Evolutionary conservation across 1,140 invertebrate species (phyloP).

Genomic region (Ruditapes philippinarum): DNA sequence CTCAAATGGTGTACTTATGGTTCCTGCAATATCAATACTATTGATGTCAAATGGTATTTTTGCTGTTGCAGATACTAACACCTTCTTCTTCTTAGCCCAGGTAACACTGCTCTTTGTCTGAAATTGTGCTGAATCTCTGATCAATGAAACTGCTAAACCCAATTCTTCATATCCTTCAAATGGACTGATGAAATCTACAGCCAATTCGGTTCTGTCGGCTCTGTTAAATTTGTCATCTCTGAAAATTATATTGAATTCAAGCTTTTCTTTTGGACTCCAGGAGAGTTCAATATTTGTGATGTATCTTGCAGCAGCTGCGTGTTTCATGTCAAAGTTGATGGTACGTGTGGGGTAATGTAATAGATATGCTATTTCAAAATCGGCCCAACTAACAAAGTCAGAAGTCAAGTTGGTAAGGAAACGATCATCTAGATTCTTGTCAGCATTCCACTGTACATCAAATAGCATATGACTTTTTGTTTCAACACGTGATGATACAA

Average conservation of each 20-base stretch:
- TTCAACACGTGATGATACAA: background rate
- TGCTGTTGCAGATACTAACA: constrained; percentile 48
- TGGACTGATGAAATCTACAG: constrained; percentile 64
- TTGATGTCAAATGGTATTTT: constrained; percentile 65
- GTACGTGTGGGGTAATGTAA: constrained; percentile 63
- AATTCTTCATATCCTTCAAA: constrained; percentile 68
- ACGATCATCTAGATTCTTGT: constrained; percentile 45
- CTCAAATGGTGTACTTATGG: constrained; percentile 61
- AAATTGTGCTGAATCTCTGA: constrained; percentile 41
- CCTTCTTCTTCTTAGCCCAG: constrained; percentile 69
- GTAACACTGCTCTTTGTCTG: constrained; percentile 65
- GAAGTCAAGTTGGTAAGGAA: constrained; percentile 36
- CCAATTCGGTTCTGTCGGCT: constrained; percentile 52
- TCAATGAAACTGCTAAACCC: constrained; percentile 47
- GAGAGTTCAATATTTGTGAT: constrained; percentile 66
- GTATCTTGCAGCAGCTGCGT: constrained; percentile 46
- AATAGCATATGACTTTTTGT: constrained; percentile 41
- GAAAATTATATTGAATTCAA: constrained; percentile 66
- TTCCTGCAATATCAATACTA: constrained; percentile 60
- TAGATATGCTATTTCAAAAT: constrained; percentile 53
- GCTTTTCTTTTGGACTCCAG: constrained; percentile 73
- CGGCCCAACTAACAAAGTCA: constrained; percentile 42
- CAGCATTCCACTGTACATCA: constrained; percentile 67
- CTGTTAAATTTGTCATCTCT: constrained; percentile 44
- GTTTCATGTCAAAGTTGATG: constrained; percentile 59